Evolutionary conservation across 2,797 vertebrate genomes (phyloP).

Genomic region (Lacerta bilineata): DNA sequence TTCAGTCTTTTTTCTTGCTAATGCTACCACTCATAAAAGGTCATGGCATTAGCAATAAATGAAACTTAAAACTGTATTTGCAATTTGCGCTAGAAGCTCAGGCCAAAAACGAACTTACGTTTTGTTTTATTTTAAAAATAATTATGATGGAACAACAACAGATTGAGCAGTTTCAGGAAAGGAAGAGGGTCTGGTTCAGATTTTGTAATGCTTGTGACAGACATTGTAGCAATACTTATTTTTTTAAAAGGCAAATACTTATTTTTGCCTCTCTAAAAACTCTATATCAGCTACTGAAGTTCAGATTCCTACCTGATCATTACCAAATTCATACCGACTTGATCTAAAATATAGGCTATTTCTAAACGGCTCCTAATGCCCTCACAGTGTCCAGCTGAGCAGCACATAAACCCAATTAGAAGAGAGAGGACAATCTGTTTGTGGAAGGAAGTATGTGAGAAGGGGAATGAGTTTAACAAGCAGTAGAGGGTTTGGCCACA

Average conservation of each 20-base stretch:
- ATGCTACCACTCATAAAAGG: not conserved
- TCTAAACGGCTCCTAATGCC: not conserved
- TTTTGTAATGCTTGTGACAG: not conserved
- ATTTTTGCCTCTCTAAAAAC: not conserved
- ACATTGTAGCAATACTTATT: not conserved
- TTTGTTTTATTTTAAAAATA: not conserved
- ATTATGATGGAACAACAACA: not conserved
- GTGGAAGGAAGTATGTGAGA: constrained; percentile 31
- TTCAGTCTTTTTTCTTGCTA: not conserved
- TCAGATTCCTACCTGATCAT: constrained; percentile 49
- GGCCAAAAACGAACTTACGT: not conserved
- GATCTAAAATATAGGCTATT: constrained; percentile 38
- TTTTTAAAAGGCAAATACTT: not conserved
- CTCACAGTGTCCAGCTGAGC: constrained; percentile 37
- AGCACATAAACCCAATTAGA: constrained; percentile 54
- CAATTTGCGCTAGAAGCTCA: not conserved
- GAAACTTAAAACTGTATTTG: not conserved
- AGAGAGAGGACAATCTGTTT: constrained; percentile 28
- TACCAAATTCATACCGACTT: constrained; percentile 45
- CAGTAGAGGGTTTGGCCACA: not conserved
- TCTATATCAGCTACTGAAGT: not conserved
- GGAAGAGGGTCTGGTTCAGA: not conserved
- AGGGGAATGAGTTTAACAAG: constrained; percentile 46
- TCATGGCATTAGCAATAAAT: not conserved
- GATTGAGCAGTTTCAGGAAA: not conserved